A percentile compares a stretch with the other conserved stretches of the same genome.
Evolutionary conservation across 2,888 invertebrate species (phyloP).

Genomic region (Criorhina ranunculi): DNA sequence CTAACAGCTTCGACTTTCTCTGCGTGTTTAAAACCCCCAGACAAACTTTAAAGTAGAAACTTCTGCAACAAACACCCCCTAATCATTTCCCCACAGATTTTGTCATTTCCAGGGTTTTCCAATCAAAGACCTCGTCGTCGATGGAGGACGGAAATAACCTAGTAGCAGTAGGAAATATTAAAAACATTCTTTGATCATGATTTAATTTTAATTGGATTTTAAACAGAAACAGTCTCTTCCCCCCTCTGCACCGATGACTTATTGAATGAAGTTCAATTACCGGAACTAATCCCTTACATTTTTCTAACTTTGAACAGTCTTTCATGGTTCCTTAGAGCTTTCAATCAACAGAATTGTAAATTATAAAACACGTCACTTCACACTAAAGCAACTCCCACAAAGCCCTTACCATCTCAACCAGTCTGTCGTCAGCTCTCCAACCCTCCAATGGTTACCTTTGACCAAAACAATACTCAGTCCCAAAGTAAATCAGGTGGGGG

Average conservation of each 20-base stretch:
- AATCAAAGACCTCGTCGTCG: too few relatives aligned
- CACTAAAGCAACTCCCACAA: not conserved
- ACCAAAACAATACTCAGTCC: conserved; percentile 26
- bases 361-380: conserved; percentile 25
- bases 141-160: too few relatives aligned
- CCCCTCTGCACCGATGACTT: not conserved
- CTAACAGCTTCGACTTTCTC: too few relatives aligned
- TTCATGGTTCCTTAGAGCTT: not conserved
- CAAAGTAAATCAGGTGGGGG: conserved; percentile 41
- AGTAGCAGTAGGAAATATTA: not conserved
- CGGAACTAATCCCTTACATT: conserved; percentile 27
- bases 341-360: conserved; percentile 16
- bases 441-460: conserved; percentile 35
- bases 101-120: too few relatives aligned
- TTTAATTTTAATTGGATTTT: conserved; percentile 29
- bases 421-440: conserved; percentile 15
- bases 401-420: conserved; percentile 6
- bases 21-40: too few relatives aligned
- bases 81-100: too few relatives aligned
- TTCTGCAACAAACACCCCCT: too few relatives aligned
- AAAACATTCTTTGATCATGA: not conserved
- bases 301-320: conserved; percentile 21
- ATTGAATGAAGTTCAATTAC: conserved; percentile 28
- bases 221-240: not conserved
- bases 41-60: too few relatives aligned